Base-by-base conservation (phyloP, 2,113 vertebrate species). In the Perca fluviatilis region DNA sequence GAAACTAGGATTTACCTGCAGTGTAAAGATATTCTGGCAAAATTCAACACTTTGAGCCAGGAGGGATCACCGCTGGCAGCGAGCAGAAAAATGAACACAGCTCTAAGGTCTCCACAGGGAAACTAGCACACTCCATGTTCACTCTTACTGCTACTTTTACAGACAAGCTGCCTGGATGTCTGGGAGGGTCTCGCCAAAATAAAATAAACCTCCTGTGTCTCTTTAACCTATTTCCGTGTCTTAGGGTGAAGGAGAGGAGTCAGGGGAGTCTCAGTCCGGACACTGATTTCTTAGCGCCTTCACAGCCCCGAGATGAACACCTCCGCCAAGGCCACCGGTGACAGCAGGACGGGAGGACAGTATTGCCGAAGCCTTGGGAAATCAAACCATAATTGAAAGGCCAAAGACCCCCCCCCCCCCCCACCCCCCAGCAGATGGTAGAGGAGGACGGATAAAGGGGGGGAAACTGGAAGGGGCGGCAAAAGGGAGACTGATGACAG, bases 351-450 rank as follows among this genome's bases (percentile, higher is more conserved):
- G 51, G 25, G 51, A 54, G 49, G 80, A 53, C 72, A 74, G 83
- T 47, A 40, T 47, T 67, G 65, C 62, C 40, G 19, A 82, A 83
- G 88, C 89, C 90, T 76, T 85, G 93, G 88, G 89, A 91, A 89
- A 87, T 87, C 75, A 74, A 51, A 69, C 21, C 62, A n/a, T 89
- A 87, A 92, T 91, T 90, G 86, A 91, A 87, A 88, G 74, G 72
- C 57, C 86, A 83, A 77, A 73, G 72, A 80, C 74, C 77, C 66
- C 79, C 36, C 40, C 0, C 7, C n/a, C n/a, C 36, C 36, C 36
- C 36, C 7, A 27, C 30, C 30, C 30, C 40, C 0, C 7, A 74
- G 70, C 76, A 86, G 74, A 83, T 83, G 69, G 63, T 10, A 71
- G 5, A 25, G 64, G 49, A 19, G 72, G 40, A 25, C 36, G 19